A percentile compares a stretch with the other conserved stretches of the same genome.
Conservation (phyloP, 2,113 vertebrate species). For the Pachycephala philippinensis region DNA sequence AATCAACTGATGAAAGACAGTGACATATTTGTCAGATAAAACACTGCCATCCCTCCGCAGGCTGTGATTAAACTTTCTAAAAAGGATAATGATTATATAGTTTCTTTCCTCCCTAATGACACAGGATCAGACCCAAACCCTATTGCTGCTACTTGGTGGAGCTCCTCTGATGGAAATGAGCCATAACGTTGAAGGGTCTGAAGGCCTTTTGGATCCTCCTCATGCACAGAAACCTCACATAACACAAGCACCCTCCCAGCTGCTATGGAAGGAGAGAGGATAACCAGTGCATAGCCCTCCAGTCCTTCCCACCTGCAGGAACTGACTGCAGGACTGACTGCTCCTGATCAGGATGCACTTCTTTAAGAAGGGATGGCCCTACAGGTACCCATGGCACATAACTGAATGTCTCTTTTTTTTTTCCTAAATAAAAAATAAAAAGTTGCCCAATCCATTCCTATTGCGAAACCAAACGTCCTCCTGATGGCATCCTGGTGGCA, state of each 20-base stretch:
- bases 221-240: background rate
- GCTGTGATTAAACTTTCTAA: background rate
- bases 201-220: background rate
- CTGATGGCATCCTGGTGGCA: background rate
- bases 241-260: background rate
- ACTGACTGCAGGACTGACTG: background rate
- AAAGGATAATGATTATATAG: background rate
- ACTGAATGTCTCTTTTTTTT: background rate
- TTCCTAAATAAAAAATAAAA: background rate
- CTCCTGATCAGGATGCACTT: background rate
- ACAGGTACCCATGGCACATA: background rate
- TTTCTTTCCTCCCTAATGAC: background rate
- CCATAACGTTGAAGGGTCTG: background rate
- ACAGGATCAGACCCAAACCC: background rate
- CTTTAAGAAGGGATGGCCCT: background rate
- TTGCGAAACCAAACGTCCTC: background rate
- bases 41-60: background rate
- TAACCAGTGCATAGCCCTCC: background rate
- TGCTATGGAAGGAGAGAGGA: background rate
- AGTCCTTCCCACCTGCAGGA: background rate
- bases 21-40: constrained; percentile 45
- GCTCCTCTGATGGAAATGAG: background rate
- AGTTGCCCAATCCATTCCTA: background rate
- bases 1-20: constrained; percentile 56
- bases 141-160: background rate